Evolutionary conservation across 2,797 vertebrate genomes (phyloP), one percentile per base, ranked within the genome.

Genomic region (Pseudochaenichthys georgianus): DNA sequence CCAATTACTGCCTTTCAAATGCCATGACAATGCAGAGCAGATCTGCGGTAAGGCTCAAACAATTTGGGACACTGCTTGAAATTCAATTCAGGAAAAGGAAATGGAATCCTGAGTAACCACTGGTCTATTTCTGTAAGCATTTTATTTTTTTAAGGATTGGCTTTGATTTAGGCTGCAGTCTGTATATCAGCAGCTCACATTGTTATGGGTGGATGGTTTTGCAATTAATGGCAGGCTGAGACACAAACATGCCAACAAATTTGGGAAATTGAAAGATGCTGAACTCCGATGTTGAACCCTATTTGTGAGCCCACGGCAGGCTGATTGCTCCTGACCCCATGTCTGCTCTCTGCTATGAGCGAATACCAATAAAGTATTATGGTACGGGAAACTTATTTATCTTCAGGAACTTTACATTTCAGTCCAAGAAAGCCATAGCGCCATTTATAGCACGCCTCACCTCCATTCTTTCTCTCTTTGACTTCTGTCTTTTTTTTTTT

Each of bases 281-380:
- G 63, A 77, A 80, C 69, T 83, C 72, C 47, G 73, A 81, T 81
- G 83, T 64, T 78, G 81, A 88, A 84, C 81, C 70, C 66, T 83
- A 75, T 89, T 58, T 46, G 72, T 86, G 81, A 91, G 87, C 75
- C 82, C 71, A 65, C 77, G 42, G 77, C 77, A 84, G 82, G 82
- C 71, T 83, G 87, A 93, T 92, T 91, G 92, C 82, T 92, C 78
- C 83, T 92, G 93, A 92, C 92, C 92, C 74, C 50, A 47, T 58
- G 66, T 78, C 84, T 87, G 88, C 89, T 88, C 86, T 81, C 64
- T 78, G 85, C 83, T 78, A 80, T 74, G 63, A 75, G 74, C 80
- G 93, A 93, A 94, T 93, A 89, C 90, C 84, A 94, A 95, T 92
- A 88, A 84, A 82, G 58, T 80, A 17, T 48, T 66, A 64, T 84